Evolutionary conservation across 2,888 invertebrate species (phyloP), one percentile per base, ranked within the genome.

Genomic region (Tenodera sinensis): DNA sequence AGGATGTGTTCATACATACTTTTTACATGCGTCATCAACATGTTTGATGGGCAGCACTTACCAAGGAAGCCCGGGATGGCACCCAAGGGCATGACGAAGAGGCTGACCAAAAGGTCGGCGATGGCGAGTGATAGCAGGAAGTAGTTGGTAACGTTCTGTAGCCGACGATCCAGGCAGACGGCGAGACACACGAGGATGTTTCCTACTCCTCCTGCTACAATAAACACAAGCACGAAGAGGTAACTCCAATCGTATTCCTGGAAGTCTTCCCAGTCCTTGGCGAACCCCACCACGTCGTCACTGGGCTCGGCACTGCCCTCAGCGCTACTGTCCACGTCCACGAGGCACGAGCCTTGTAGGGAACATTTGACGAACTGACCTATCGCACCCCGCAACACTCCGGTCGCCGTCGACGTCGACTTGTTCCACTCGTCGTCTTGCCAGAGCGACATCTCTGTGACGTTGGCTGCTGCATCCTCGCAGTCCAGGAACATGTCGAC

Each of bases 111-210:
- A 90, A 99, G 94, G 94, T 99, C 99, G 88, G 99, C 98, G 89
- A 98, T 97, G 84, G 98, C 98, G 93, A 99, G 94, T 30, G 98
- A 98, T 92, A 98, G 95, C 90, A 99, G 95, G 93, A 99, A 99
- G 94, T 98, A 98, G 94, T 99, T 99, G 91, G 99, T 99, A 91
- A 98, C 97, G 93, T 98, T 99, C 94, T 99, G 98, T 90, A 99
- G 94, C 92, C 97, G 95, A 90, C 97, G 96, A 94, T 99, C 99
- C 92, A 98, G 94, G 90, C 97, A 96, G 91, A 99, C 98, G 0
- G 99, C 98, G 92, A 99, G 94, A 93, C 98, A 98, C 91, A 99
- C 99, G 90, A 99, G 94, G 91, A 98, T 96, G 93, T 99, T 99
- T 28, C 99, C 98, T 89, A 98, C 93, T 42, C 97, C 97, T 42